Base-by-base conservation (phyloP, 2,113 vertebrate species). In the Pomatorhinus ruficollis region DNA sequence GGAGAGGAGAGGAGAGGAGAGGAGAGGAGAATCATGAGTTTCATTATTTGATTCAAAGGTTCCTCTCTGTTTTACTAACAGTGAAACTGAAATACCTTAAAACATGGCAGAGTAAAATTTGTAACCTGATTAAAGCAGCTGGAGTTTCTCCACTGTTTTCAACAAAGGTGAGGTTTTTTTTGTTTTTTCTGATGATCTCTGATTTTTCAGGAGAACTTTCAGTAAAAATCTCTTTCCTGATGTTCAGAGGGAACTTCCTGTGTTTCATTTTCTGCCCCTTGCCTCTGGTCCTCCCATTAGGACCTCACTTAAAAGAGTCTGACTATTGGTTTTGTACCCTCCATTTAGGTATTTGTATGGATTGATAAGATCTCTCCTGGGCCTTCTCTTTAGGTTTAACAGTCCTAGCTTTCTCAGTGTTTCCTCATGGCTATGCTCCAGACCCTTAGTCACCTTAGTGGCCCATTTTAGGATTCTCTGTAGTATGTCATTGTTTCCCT, bases 291-390 rank as follows among this genome's bases (percentile, higher is more conserved):
- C 30, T 65, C 35, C 65, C 69, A 56, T 28, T 23, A 50, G 3
- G 3, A 5, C 50, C 40, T 10, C 23, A n/a, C 0, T 30, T 23
- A n/a, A 56, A 40, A n/a, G n/a, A n/a, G 19, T 12, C 35, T 56
- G n/a, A 25, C 35, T n/a, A 24, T 8, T 15, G 5, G 10, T 35
- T 76, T 66, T 49, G 8, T 20, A 21, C 31, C 4, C 8, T 57
- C 9, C 23, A 9, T 66, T 66, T 42, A 25, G 61, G 17, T 35
- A 35, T 50, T 50, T 66, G 8, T 59, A 42, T 31, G 17, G 16
- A 16, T 35, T 57, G 15, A 21, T 31, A 76, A 44, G 16, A 27
- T 25, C 17, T 21, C 9, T 27, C 25, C 11, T 11, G 8, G 16
- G 8, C 21, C 35, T 59, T 35, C 6, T 31, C 45, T 28, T 37